These are phyloP conservation scores for Bellardia pandia DNA, from an alignment of 2,888 invertebrate species.

Conservation along the genomic window DNA sequence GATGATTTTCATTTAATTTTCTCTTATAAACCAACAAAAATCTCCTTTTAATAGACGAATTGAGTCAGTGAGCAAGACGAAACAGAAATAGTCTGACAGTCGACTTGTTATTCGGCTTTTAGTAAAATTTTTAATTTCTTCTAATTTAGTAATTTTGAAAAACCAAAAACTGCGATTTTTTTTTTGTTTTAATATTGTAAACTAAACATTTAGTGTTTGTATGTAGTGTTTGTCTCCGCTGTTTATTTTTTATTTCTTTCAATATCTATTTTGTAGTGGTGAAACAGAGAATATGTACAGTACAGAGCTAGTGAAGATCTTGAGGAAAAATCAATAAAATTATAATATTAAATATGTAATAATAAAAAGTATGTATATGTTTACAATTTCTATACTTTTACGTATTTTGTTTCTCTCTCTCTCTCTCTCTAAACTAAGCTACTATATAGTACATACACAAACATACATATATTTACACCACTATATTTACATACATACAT, in stretches of 20 bases:
- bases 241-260: conserved; percentile 9
- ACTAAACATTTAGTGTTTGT: conserved; percentile 28
- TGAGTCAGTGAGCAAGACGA: neutral
- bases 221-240: neutral
- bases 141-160: conserved; percentile 2
- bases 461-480: conserved; percentile 49
- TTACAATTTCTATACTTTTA: neutral
- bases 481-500: conserved; percentile 48
- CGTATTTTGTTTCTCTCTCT: conserved; percentile 19
- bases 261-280: neutral
- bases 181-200: conserved; percentile 28
- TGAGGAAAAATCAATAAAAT: neutral
- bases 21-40: conserved; percentile 2
- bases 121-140: conserved; percentile 10
- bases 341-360: conserved; percentile 9
- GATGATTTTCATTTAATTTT: conserved; percentile 27
- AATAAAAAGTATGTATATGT: conserved; percentile 1
- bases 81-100: neutral
- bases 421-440: neutral
- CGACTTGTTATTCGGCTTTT: conserved; percentile 25
- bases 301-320: neutral
- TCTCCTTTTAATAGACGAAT: conserved; percentile 30
- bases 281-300: neutral
- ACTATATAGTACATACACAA: conserved; percentile 1
- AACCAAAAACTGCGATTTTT: conserved; percentile 2